A percentile compares a stretch with the other conserved stretches of the same genome.
Evolutionary conservation across 2,888 invertebrate species (phyloP).

Genomic region (Pollenia labialis): DNA sequence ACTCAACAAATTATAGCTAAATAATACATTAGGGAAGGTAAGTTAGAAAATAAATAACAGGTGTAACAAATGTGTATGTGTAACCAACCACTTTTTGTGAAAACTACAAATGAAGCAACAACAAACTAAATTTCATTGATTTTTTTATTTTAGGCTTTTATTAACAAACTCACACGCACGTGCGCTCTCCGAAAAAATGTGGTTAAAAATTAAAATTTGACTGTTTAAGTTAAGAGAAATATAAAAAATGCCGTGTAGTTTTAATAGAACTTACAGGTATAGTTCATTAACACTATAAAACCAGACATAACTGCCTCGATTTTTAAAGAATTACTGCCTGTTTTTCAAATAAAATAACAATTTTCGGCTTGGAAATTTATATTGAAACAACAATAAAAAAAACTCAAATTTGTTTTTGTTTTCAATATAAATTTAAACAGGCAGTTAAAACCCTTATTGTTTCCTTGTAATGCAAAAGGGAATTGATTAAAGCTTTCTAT

Average conservation of each 20-base stretch:
- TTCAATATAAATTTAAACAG: too few species aligned
- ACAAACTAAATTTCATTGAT: slow-evolving; percentile 51
- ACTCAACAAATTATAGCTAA: slow-evolving; percentile 13
- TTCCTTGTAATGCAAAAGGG: too few species aligned
- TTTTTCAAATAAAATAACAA: too few species aligned
- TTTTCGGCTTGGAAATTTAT: too few species aligned
- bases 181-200: neutral
- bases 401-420: too few species aligned
- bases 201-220: neutral
- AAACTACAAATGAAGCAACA: neutral
- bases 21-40: slow-evolving; percentile 40
- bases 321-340: too few species aligned
- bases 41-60: slow-evolving; percentile 33
- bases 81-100: neutral
- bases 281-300: too few species aligned
- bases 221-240: neutral
- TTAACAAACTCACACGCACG: slow-evolving; percentile 8
- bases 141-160: slow-evolving; percentile 9
- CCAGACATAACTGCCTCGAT: too few species aligned
- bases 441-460: too few species aligned
- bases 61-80: slow-evolving; percentile 38
- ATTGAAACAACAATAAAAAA: too few species aligned
- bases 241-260: neutral
- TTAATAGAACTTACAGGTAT: too few species aligned
- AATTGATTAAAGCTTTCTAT: too few species aligned